Percentiles rank a stretch among this genome's conserved stretches.
Evolutionary conservation across 2,797 vertebrate genomes (phyloP).

Genomic region (Lycodopsis pacificus): DNA sequence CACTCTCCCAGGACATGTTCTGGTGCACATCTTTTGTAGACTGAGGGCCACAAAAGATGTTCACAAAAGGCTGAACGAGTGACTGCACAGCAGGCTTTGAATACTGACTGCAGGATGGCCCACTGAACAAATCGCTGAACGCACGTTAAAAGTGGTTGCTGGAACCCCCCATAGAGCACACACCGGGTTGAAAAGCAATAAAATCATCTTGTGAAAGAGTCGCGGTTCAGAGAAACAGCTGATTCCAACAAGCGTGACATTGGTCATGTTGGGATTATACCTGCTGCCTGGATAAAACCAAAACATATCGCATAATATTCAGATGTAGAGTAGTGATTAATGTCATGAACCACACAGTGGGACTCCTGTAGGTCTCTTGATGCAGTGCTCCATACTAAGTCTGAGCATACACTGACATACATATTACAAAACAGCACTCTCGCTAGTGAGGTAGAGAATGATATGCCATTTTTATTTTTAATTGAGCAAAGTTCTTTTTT

Average conservation of each 20-base stretch:
- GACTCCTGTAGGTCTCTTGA: not conserved
- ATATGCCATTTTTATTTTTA: not conserved
- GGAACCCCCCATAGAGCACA: constrained; percentile 20
- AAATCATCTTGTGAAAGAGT: constrained; percentile 37
- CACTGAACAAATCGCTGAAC: constrained; percentile 43
- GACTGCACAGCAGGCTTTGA: constrained; percentile 42
- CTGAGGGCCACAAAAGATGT: constrained; percentile 41
- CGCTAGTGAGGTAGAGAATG: too few relatives aligned
- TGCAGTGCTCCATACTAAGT: not conserved
- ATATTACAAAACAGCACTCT: not conserved
- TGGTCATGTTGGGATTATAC: not conserved
- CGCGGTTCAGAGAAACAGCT: not conserved
- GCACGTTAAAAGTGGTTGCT: constrained; percentile 19
- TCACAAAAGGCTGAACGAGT: constrained; percentile 60
- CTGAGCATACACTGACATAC: not conserved
- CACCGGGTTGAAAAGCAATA: constrained; percentile 31
- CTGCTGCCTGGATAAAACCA: constrained; percentile 2
- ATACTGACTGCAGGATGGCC: constrained; percentile 46
- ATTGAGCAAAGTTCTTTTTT: not conserved
- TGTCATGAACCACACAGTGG: not conserved
- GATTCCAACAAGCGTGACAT: constrained; percentile 31
- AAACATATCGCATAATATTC: not conserved
- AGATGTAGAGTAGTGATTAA: not conserved
- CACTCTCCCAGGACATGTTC: constrained; percentile 58
- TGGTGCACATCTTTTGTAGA: constrained; percentile 58